A percentile compares a stretch with the other conserved stretches of the same genome.
Conservation (phyloP, 2,888 invertebrate species). For the Oeneis ivallda region DNA sequence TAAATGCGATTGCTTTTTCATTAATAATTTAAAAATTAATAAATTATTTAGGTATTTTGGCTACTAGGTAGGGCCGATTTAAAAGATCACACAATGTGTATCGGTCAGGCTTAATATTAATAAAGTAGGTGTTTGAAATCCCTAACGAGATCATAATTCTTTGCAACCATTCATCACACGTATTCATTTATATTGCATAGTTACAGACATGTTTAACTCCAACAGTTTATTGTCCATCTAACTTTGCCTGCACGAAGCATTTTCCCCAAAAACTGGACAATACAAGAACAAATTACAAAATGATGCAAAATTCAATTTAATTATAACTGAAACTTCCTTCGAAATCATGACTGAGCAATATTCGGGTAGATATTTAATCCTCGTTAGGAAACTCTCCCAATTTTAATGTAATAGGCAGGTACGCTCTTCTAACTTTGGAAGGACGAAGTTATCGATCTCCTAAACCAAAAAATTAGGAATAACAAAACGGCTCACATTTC, state of each 20-base stretch:
- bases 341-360: constrained; percentile 20
- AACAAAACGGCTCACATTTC: not conserved
- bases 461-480: not conserved
- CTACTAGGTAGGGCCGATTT: too few relatives aligned
- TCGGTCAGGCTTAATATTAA: too few relatives aligned
- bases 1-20: too few relatives aligned
- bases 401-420: constrained; percentile 27
- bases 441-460: not conserved
- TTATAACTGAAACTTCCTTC: constrained; percentile 33
- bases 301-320: constrained; percentile 22
- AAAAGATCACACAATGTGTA: too few relatives aligned
- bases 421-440: constrained; percentile 9
- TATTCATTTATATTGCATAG: not conserved
- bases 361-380: constrained; percentile 39
- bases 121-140: too few relatives aligned
- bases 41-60: too few relatives aligned
- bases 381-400: constrained; percentile 40
- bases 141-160: not conserved
- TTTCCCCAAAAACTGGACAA: not conserved
- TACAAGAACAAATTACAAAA: constrained; percentile 6
- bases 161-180: not conserved
- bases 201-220: not conserved
- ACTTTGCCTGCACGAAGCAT: not conserved
- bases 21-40: too few relatives aligned
- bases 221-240: not conserved